These are phyloP conservation scores for Pantelozetes paolii DNA, from an alignment of 2,888 invertebrate species.

Conservation along the genomic window DNA sequence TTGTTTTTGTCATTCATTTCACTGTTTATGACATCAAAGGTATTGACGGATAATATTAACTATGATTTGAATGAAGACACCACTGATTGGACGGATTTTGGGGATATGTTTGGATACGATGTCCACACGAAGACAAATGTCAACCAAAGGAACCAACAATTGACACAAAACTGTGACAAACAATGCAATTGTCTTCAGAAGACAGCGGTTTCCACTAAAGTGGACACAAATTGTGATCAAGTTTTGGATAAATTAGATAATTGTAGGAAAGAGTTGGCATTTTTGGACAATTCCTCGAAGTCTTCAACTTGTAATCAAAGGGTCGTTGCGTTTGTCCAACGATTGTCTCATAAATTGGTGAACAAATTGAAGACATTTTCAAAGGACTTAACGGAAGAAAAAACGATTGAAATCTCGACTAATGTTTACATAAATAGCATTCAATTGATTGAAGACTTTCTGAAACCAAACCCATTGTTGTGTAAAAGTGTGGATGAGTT, in stretches of 20 bases:
- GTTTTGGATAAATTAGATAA: conserved; percentile 17
- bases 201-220: neutral
- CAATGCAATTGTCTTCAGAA: neutral
- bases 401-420: neutral
- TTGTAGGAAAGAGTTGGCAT: neutral
- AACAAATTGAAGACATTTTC: neutral
- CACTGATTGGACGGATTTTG: conserved; percentile 3
- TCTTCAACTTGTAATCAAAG: conserved; percentile 19
- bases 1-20: neutral
- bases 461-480: neutral
- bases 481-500: conserved; percentile 28
- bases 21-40: neutral
- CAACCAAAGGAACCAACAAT: no score
- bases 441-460: neutral
- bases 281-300: neutral
- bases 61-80: neutral
- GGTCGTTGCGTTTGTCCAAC: neutral
- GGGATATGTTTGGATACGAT: conserved; percentile 32
- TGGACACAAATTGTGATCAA: neutral
- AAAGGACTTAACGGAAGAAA: neutral
- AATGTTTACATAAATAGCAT: neutral
- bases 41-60: neutral
- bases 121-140: conserved; percentile 6
- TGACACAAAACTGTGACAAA: no score
- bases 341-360: conserved; percentile 1